A percentile compares a stretch with the other conserved stretches of the same genome.
Conservation (phyloP, 1,140 invertebrate species). For the Lamellibrachia luymesi region DNA sequence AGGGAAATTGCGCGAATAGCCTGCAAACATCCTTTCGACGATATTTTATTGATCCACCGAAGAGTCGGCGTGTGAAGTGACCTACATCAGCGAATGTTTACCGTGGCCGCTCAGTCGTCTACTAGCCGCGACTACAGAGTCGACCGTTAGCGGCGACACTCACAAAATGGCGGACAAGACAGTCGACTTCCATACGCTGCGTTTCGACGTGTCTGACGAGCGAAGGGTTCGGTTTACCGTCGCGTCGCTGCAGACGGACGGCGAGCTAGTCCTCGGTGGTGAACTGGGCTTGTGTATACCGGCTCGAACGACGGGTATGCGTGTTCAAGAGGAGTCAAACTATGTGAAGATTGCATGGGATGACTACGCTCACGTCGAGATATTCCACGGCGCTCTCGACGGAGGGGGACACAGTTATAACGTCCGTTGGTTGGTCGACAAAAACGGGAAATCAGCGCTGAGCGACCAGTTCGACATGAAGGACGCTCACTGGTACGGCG, state of each 20-base stretch:
- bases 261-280: neutral
- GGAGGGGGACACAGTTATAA: slow-evolving; percentile 1
- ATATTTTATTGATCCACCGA: neutral
- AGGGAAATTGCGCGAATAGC: too few species aligned
- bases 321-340: neutral
- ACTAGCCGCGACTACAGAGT: neutral
- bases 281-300: neutral
- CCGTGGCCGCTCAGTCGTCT: neutral
- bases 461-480: slow-evolving; percentile 24
- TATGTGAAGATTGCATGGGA: neutral
- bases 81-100: neutral
- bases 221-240: neutral
- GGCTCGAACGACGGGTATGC: neutral
- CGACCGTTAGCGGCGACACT: neutral
- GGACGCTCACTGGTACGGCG: slow-evolving; percentile 26
- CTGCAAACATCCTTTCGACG: too few species aligned
- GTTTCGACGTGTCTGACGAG: neutral
- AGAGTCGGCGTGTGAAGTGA: neutral
- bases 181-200: neutral
- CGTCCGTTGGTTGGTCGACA: neutral
- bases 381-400: neutral
- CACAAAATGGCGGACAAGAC: neutral
- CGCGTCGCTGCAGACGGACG: neutral
- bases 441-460: neutral
- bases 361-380: neutral